phyloP scores from a whole-genome alignment of 2,888 invertebrate species.

The Polietes domitor region DNA sequence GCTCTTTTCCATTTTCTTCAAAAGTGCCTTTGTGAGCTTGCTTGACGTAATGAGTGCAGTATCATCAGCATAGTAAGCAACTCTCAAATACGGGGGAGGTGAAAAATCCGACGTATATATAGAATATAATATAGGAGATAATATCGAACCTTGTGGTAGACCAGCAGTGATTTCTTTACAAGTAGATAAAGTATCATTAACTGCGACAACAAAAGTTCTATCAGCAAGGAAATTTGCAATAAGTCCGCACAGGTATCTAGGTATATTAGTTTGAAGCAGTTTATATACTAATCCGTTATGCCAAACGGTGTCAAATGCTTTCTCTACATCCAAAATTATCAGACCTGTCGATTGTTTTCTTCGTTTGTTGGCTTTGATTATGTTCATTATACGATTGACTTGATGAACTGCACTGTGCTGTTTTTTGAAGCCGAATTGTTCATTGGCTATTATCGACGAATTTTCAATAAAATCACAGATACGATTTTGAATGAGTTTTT shows the following conservation, averaged over 20 bases:
- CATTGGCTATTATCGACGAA: conserved; percentile 7
- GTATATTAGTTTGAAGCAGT: conserved; percentile 7
- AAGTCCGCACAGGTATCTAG: conserved; percentile 28
- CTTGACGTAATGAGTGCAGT: conserved; percentile 30
- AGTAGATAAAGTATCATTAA: not conserved
- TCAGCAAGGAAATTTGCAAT: conserved; percentile 19
- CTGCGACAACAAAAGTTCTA: conserved; percentile 1
- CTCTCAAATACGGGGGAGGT: not conserved
- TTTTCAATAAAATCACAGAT: too few species aligned
- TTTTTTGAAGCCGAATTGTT: too few species aligned
- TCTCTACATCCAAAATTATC: conserved; percentile 45
- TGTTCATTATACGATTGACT: conserved; percentile 33
- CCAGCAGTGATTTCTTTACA: not conserved
- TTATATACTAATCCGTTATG: too few species aligned
- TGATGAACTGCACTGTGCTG: too few species aligned
- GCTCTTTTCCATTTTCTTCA: conserved; percentile 30
- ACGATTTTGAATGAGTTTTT: conserved; percentile 28
- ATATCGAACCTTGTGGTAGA: conserved; percentile 43
- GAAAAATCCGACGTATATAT: conserved; percentile 36
- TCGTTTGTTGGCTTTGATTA: conserved; percentile 7
- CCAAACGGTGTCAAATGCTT: conserved; percentile 53
- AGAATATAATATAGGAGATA: conserved; percentile 42
- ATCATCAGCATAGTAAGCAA: conserved; percentile 47
- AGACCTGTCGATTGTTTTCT: conserved; percentile 34
- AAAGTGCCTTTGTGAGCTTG: conserved; percentile 21